Conservation (phyloP, 2,888 invertebrate species). For the Platycnemis pennipes region DNA sequence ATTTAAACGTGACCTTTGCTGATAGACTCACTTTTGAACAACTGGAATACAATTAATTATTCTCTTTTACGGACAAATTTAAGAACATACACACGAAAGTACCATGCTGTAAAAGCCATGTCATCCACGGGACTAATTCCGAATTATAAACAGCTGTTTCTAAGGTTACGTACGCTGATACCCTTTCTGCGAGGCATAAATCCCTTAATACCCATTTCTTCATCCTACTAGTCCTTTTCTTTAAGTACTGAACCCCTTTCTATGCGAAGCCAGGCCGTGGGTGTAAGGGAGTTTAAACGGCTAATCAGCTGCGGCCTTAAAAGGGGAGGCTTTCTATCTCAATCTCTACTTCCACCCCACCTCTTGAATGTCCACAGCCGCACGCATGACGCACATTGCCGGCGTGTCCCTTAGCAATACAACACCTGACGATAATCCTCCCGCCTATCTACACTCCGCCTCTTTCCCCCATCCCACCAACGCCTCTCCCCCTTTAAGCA, state of each 20-base stretch:
- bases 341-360: neutral
- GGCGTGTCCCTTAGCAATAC: neutral
- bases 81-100: no score
- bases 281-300: neutral
- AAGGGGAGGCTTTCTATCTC: neutral
- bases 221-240: neutral
- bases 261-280: neutral
- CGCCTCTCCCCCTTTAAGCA: no score
- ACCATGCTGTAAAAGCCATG: no score
- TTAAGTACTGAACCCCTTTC: neutral
- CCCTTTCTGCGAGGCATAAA: neutral
- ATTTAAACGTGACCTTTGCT: no score
- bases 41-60: no score
- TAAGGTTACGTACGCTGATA: neutral
- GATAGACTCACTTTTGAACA: no score
- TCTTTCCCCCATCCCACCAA: neutral
- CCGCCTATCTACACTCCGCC: neutral
- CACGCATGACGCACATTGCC: neutral
- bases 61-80: no score
- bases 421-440: conserved; percentile 19
- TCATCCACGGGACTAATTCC: neutral
- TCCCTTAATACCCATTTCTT: neutral
- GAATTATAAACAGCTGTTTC: neutral
- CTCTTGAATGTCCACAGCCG: neutral
- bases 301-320: conserved; percentile 14